A percentile compares a stretch with the other conserved stretches of the same genome.
Evolutionary conservation across 2,888 invertebrate species (phyloP).

Genomic region (Crocallis elinguaria): DNA sequence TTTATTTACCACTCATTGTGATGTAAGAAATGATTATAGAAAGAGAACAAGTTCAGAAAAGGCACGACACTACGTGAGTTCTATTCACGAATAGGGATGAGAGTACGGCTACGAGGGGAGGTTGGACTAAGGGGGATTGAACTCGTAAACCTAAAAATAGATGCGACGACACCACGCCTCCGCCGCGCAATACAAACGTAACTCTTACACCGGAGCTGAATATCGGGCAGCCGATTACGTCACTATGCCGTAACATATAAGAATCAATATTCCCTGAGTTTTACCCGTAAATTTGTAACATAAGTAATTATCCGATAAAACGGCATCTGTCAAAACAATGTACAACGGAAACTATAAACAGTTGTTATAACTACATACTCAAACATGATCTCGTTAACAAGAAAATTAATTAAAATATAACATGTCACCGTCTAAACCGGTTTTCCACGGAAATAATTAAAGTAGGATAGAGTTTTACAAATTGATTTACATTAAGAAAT

Average conservation of each 20-base stretch:
- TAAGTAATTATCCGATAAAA: constrained; percentile 35
- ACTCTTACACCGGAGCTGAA: constrained; percentile 36
- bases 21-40: constrained; percentile 2
- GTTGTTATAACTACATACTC: constrained; percentile 54
- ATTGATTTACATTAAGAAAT: constrained; percentile 6
- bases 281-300: constrained; percentile 29
- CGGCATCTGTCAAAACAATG: constrained; percentile 77
- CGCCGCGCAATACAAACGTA: constrained; percentile 42
- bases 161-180: constrained; percentile 64
- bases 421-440: constrained; percentile 4
- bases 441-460: constrained; percentile 10
- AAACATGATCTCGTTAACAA: constrained; percentile 34
- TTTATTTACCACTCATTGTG: constrained; percentile 1
- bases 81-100: constrained; percentile 37
- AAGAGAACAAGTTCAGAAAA: no score
- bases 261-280: constrained; percentile 42
- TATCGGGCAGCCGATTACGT: constrained; percentile 35
- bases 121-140: constrained; percentile 65
- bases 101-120: constrained; percentile 44
- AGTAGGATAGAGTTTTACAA: not conserved
- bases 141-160: constrained; percentile 82
- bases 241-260: constrained; percentile 40
- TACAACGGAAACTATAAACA: constrained; percentile 72
- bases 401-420: constrained; percentile 30
- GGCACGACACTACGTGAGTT: constrained; percentile 42